phyloP scores from a whole-genome alignment of 2,797 vertebrate species.

The Gambusia yucatana region DNA sequence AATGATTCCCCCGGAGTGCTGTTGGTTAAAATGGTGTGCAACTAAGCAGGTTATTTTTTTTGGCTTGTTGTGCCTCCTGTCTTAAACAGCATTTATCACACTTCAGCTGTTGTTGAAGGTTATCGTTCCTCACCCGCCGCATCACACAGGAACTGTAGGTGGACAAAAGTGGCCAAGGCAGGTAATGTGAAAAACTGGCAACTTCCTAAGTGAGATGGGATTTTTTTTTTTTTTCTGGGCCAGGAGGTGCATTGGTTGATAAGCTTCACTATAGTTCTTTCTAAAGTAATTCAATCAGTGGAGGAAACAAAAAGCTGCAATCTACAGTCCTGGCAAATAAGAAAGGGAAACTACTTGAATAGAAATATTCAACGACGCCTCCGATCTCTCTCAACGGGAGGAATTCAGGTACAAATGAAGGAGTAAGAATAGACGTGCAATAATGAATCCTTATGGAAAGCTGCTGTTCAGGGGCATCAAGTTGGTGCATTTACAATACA shows the following conservation, averaged over 20 bases:
- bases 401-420: no score
- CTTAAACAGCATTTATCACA: not conserved
- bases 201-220: not conserved
- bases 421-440: no score
- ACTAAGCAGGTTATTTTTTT: not conserved
- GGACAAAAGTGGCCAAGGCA: not conserved
- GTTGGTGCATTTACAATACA: no score
- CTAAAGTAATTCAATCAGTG: not conserved
- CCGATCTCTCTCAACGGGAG: no score
- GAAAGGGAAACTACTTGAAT: not conserved
- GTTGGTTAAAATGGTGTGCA: not conserved
- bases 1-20: not conserved
- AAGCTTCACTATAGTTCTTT: not conserved
- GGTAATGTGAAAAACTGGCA: not conserved
- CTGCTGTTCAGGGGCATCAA: no score
- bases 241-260: not conserved
- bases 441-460: no score
- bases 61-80: not conserved
- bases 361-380: not conserved
- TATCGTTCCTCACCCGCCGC: not conserved
- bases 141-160: not conserved
- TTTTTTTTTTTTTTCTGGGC: not conserved
- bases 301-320: not conserved
- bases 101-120: not conserved
- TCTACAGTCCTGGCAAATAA: not conserved